These are phyloP conservation scores for Phalacrocorax pelagicus DNA, from an alignment of 2,113 vertebrate species.

Conservation along the genomic window DNA sequence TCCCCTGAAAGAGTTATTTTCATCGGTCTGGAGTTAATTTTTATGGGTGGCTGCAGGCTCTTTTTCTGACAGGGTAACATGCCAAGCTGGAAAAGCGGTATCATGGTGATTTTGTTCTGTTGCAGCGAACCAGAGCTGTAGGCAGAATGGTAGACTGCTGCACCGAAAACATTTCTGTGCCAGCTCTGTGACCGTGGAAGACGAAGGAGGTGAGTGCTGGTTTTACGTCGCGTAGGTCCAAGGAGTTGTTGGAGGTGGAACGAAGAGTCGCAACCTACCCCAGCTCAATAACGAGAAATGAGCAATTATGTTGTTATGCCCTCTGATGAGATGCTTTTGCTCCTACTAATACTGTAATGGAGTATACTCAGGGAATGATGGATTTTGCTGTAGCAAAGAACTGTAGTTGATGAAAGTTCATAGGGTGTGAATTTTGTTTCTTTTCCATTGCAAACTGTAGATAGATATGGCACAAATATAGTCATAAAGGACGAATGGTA, in stretches of 20 bases:
- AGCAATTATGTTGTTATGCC: not conserved
- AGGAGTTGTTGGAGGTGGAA: not conserved
- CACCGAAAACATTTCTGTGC: conserved; percentile 26
- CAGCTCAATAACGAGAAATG: not conserved
- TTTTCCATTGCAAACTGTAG: not conserved
- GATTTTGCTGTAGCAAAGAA: not conserved
- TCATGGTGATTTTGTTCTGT: conserved; percentile 32
- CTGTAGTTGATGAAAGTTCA: not conserved
- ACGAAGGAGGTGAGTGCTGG: conserved; percentile 53
- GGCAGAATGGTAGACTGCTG: conserved; percentile 58
- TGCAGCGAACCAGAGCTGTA: conserved; percentile 31
- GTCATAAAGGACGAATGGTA: not conserved
- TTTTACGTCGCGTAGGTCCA: not conserved
- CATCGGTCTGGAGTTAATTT: conserved; percentile 35
- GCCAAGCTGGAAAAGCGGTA: not conserved
- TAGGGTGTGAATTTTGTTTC: not conserved
- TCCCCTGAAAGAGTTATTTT: conserved; percentile 63
- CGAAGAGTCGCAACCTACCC: not conserved
- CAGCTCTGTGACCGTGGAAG: conserved; percentile 48
- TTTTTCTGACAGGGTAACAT: not conserved
- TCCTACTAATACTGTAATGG: not conserved
- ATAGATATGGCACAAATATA: not conserved
- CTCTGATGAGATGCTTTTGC: not conserved
- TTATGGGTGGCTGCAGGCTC: conserved; percentile 17
- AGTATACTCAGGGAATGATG: conserved; percentile 19